Base-by-base conservation (phyloP, 2,113 vertebrate species). In the Australoheros scitulus region DNA sequence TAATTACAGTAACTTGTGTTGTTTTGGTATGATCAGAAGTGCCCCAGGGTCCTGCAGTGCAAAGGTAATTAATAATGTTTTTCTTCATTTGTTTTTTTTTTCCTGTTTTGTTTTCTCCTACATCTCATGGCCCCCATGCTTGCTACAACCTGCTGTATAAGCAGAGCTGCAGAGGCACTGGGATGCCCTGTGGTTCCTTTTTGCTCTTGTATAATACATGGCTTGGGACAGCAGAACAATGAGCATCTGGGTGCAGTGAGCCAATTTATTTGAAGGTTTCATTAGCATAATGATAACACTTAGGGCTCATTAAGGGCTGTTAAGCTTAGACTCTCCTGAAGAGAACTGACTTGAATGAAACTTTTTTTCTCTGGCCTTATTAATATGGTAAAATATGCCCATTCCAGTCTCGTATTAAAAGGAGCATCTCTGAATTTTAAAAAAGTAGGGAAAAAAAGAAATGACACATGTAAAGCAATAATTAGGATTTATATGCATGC, bases 211-310 rank as follows among this genome's bases (percentile, higher is more conserved):
- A 32, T 20, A 47, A 81, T 50, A 79, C 14, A 36, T 34, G 15
- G 29, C 76, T 81, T 4, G 13, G 52, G 60, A 79, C 60, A 47
- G 61, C 64, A 70, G 72, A 65, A 80, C 82, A 90, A 68, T 26
- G 55, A 78, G 86, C 72, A 61, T 90, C 55, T 61, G 75, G 65
- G 55, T 61, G 83, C 77, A 65, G 36, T 41, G 65, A 81, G 85
- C 60, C 50, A 50, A 17, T 76, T 79, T 56, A 70, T 81, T 38
- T 60, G 56, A 79, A 75, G 75, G 34, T 61, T 84, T 88, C 72
- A 91, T 88, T 84, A 81, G 72, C 78, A 83, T 82, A 79, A 84
- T 80, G 68, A 81, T 58, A 76, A 84, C 83, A 80, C 70, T 84
- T 78, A 87, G 0, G 61, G 75, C 76, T 88, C 86, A 88, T 84